Evolutionary conservation across 2,888 invertebrate species (phyloP).

Genomic region (Eutolmus rufibarbis): DNA sequence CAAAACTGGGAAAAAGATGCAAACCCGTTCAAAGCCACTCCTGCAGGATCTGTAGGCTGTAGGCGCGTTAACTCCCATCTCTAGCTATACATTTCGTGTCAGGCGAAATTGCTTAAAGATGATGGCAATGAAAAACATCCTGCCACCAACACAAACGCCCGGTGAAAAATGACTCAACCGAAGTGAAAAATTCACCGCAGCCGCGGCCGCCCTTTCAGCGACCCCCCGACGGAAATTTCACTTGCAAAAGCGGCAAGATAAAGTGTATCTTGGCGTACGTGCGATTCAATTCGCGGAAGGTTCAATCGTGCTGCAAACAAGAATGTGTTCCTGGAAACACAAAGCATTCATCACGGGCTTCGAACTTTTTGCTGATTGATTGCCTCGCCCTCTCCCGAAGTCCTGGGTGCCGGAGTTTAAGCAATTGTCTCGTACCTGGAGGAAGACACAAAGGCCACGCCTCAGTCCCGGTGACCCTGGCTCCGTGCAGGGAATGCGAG

Average conservation of each 20-base stretch:
- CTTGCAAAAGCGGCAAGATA: constrained; percentile 27
- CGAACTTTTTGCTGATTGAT: constrained; percentile 32
- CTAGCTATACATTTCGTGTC: constrained; percentile 29
- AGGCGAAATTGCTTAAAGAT: constrained; percentile 39
- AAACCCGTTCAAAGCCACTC: not conserved
- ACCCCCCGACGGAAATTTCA: not conserved
- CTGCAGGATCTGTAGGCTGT: not conserved
- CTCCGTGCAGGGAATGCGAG: not conserved
- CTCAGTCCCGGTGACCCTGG: not conserved
- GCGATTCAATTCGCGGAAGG: constrained; percentile 15
- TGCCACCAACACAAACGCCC: constrained; percentile 17
- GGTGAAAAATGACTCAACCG: not conserved
- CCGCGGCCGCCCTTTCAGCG: not conserved
- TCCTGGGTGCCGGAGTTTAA: not conserved
- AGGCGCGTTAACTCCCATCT: constrained; percentile 2
- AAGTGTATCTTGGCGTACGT: constrained; percentile 31
- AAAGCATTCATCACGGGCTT: constrained; percentile 14
- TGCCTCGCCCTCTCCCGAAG: not conserved
- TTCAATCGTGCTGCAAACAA: constrained; percentile 32
- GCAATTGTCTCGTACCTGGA: constrained; percentile 16
- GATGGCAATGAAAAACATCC: constrained; percentile 41
- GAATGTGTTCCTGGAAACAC: not conserved
- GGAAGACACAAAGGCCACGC: not conserved
- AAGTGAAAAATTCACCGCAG: constrained; percentile 37
- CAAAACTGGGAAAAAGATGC: not conserved